Evolutionary conservation across 2,888 invertebrate genomes (phyloP), one percentile per base, ranked within the genome.

Genomic region (Polyploca ridens): DNA sequence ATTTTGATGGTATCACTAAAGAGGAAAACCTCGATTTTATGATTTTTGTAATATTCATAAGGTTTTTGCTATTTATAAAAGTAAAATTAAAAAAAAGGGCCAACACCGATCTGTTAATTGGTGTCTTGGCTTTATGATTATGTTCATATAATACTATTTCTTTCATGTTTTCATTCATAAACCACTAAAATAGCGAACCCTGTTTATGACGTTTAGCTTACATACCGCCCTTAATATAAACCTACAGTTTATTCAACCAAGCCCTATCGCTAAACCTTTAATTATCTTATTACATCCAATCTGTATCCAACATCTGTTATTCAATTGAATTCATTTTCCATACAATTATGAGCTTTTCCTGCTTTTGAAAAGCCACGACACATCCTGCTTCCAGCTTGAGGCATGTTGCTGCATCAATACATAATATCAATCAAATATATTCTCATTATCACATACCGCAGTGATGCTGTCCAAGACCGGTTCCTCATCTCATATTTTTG

Each of bases 391-490:
- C 19, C 54, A 54, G 4, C 54, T 19, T 54, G 4, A 54, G 19
- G 16, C 14, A 10, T 54, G 19, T 19, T 11, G n/a, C 66, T 46
- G 62, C 63, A 63, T 44, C 63, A 61, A 68, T 66, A 71, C 63
- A 69, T 73, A 74, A 69, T 69, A 75, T 72, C 74, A 77, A 75
- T 77, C 76, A 78, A 75, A 78, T 64, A 64, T 66, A 54, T 67
- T 67, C 72, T 74, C 72, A 78, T 79, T 79, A 77, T 69, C 62
- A 62, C 60, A 62, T 46, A 62, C 70, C 64, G 67, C 64, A 66
- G 66, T 68, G 35, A 64, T 62, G 65, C 67, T 67, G 65, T 44
- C 63, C 57, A 38, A 65, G 62, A 69, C 73, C 67, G 73, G 75
- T 77, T 73, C 65, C 66, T 44, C 64, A 69, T 62, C 11, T 69